These are phyloP conservation scores for Phyllopteryx taeniolatus DNA, from an alignment of 2,113 vertebrate species.

Conservation along the genomic window DNA sequence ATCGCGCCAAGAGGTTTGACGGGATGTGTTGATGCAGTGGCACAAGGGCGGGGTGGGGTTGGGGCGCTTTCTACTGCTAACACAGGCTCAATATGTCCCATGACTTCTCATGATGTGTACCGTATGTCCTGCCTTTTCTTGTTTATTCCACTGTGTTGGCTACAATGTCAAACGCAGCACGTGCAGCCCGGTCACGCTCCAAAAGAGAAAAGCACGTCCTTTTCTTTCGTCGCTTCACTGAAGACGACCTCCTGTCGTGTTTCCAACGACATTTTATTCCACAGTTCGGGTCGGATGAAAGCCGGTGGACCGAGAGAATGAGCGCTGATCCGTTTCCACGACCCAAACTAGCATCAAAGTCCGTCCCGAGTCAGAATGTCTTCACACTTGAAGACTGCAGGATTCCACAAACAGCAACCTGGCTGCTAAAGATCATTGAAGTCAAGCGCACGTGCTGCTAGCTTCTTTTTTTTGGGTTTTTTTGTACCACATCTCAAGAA, in stretches of 20 bases:
- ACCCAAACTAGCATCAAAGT: constrained; percentile 35
- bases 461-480: not conserved
- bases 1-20: constrained; percentile 44
- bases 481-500: constrained; percentile 3
- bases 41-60: constrained; percentile 8
- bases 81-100: too few species aligned
- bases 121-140: not conserved
- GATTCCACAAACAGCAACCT: not conserved
- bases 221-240: not conserved
- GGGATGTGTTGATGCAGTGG: constrained; percentile 26
- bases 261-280: constrained; percentile 1
- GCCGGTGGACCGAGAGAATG: constrained; percentile 13
- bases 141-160: too few species aligned
- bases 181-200: not conserved
- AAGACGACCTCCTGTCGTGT: constrained; percentile 1
- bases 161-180: too few species aligned
- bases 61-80: constrained; percentile 18
- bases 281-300: constrained; percentile 16
- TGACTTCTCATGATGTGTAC: not conserved
- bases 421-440: constrained; percentile 15
- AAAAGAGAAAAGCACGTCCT: not conserved
- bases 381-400: constrained; percentile 18
- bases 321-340: constrained; percentile 30
- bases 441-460: not conserved
- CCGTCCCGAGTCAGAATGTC: constrained; percentile 11